Evolutionary conservation across 2,797 vertebrate genomes (phyloP).

Genomic region (Mormyrops boulengeri): DNA sequence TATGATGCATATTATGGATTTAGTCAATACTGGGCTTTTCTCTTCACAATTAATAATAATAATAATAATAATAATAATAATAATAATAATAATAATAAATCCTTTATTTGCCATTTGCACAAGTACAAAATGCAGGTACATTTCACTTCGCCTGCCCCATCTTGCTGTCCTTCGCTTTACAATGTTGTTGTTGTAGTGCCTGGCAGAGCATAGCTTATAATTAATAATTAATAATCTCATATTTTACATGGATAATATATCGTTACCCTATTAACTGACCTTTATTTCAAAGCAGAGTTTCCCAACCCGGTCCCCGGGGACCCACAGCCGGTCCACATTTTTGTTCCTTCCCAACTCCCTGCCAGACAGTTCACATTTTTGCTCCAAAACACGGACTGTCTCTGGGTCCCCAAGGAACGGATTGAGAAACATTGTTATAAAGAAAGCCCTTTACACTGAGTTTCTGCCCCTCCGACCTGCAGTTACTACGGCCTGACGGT

Average conservation of each 20-base stretch:
- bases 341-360: neutral
- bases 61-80: no score
- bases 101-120: neutral
- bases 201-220: neutral
- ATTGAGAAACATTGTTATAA: neutral
- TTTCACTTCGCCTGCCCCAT: neutral
- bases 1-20: neutral
- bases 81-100: neutral
- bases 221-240: neutral
- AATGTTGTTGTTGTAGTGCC: neutral
- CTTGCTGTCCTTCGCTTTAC: neutral
- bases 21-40: neutral
- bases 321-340: neutral
- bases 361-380: neutral
- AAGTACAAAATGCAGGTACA: neutral
- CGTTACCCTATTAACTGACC: neutral
- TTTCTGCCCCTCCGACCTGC: neutral
- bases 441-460: neutral
- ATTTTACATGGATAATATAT: neutral
- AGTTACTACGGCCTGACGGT: constrained; percentile 96
- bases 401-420: neutral
- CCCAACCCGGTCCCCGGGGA: neutral
- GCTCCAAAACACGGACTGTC: neutral
- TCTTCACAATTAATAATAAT: neutral
- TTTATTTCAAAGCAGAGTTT: neutral